Evolutionary conservation across 2,888 invertebrate genomes (phyloP).

Genomic region (Zhengitettix transpicula): DNA sequence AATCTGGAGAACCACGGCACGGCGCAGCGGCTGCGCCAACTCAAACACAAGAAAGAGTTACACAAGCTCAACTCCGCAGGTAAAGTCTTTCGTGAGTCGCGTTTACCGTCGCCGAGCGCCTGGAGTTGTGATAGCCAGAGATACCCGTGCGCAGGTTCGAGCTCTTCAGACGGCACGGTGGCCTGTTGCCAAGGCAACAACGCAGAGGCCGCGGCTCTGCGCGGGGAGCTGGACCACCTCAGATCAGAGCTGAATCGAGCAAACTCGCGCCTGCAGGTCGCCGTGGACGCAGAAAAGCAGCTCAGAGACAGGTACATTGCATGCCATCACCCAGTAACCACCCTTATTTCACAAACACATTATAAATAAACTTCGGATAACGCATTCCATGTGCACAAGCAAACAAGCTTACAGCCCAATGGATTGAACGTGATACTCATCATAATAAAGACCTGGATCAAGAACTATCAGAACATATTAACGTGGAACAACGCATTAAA

Average conservation of each 20-base stretch:
- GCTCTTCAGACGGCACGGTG: slow-evolving; percentile 6
- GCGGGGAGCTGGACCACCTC: slow-evolving; percentile 26
- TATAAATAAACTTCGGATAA: too few species aligned
- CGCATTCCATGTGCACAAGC: too few species aligned
- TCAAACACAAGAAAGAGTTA: slow-evolving; percentile 19
- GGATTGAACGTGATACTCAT: too few species aligned
- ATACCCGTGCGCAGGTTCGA: slow-evolving; percentile 2
- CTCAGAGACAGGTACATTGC: slow-evolving; percentile 24
- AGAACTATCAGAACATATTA: too few species aligned
- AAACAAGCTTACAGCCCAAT: too few species aligned
- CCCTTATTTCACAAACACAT: too few species aligned
- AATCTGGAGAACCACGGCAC: slow-evolving; percentile 4
- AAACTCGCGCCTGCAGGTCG: slow-evolving; percentile 21
- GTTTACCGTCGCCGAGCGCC: too few species aligned
- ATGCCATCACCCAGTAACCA: too few species aligned
- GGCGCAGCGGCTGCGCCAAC: slow-evolving; percentile 15
- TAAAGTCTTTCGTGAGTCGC: slow-evolving; percentile 6
- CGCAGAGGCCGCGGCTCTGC: slow-evolving; percentile 20
- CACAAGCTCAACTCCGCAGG: slow-evolving; percentile 19
- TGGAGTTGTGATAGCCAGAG: too few species aligned
- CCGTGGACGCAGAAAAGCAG: slow-evolving; percentile 27
- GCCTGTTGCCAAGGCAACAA: slow-evolving; percentile 13
- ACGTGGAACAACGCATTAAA: too few species aligned
- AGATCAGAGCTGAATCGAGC: slow-evolving; percentile 27
- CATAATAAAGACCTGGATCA: too few species aligned